phyloP scores from a whole-genome alignment of 2,888 invertebrate species.

The Ceriagrion tenellum region DNA sequence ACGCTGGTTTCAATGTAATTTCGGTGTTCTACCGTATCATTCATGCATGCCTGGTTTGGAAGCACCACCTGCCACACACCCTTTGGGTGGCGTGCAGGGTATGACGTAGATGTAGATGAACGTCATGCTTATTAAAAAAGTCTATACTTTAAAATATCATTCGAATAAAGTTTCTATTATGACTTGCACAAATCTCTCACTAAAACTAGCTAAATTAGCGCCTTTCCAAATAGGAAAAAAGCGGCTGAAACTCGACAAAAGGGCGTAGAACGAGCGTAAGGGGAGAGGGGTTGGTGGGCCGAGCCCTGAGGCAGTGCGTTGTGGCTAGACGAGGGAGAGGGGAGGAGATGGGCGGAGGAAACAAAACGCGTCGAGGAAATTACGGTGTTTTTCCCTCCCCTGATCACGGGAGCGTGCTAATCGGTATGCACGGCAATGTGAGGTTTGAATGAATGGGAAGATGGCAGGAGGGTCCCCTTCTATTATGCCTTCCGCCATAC shows the following conservation, averaged over 20 bases:
- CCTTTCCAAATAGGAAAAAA: not conserved
- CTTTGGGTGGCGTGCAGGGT: not conserved
- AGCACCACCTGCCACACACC: not conserved
- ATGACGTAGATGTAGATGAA: no score
- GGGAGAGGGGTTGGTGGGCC: not conserved
- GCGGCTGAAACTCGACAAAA: not conserved
- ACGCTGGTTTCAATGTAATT: no score
- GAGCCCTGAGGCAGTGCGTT: not conserved
- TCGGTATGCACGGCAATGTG: conserved; percentile 33
- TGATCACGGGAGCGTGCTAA: conserved; percentile 41
- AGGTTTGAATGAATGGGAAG: not conserved
- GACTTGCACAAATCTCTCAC: no score
- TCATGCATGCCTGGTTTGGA: no score
- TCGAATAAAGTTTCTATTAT: no score
- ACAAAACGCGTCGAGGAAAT: conserved; percentile 14
- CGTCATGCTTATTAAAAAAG: no score
- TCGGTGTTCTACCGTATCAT: no score
- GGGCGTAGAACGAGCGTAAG: not conserved
- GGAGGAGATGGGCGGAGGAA: not conserved
- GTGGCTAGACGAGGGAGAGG: not conserved
- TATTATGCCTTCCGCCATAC: not conserved
- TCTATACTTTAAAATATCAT: no score
- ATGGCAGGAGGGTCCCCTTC: not conserved
- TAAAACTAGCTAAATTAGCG: no score
- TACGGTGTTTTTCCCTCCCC: conserved; percentile 4